phyloP scores from a whole-genome alignment of 2,888 invertebrate genomes.

The Drosophila robusta region DNA sequence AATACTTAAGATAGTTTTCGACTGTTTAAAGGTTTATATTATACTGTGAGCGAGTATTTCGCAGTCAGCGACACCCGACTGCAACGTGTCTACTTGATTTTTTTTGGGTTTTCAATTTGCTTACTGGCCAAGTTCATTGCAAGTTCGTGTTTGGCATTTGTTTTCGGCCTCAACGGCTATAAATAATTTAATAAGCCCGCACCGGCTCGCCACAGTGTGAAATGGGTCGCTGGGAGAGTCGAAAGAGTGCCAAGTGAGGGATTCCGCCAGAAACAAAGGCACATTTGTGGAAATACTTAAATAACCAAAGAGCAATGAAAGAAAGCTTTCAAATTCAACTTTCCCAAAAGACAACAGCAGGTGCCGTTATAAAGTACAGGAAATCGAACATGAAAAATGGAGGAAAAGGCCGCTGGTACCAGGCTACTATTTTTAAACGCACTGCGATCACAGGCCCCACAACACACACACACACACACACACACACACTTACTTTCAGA shows the following conservation, averaged over 20 bases:
- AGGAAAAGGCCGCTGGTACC: slow-evolving; percentile 34
- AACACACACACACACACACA: slow-evolving; percentile 15
- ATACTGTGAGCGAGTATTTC: too few relatives aligned
- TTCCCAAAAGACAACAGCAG: slow-evolving; percentile 41
- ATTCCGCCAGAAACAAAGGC: slow-evolving; percentile 11
- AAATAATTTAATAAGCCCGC: slow-evolving; percentile 50
- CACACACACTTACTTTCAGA: background rate
- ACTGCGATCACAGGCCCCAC: slow-evolving; percentile 30
- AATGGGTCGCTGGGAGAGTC: slow-evolving; percentile 46
- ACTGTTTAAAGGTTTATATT: too few relatives aligned
- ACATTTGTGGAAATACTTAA: slow-evolving; percentile 26
- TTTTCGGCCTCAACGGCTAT: slow-evolving; percentile 39
- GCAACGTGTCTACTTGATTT: too few relatives aligned
- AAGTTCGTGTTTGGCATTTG: slow-evolving; percentile 44
- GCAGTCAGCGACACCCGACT: too few relatives aligned
- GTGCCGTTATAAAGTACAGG: slow-evolving; percentile 57
- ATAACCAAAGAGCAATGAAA: slow-evolving; percentile 12
- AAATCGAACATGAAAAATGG: slow-evolving; percentile 54
- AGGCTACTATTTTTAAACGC: slow-evolving; percentile 66
- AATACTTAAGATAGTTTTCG: too few relatives aligned
- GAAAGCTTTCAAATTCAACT: slow-evolving; percentile 26
- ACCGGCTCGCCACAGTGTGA: slow-evolving; percentile 25
- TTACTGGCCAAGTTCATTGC: slow-evolving; percentile 42
- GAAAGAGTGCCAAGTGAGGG: background rate
- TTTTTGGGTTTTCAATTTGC: slow-evolving; percentile 60